Percentiles rank a stretch among this genome's conserved stretches.
Evolutionary conservation across 1,140 invertebrate species (phyloP).

Genomic region (Mamestra configurata): DNA sequence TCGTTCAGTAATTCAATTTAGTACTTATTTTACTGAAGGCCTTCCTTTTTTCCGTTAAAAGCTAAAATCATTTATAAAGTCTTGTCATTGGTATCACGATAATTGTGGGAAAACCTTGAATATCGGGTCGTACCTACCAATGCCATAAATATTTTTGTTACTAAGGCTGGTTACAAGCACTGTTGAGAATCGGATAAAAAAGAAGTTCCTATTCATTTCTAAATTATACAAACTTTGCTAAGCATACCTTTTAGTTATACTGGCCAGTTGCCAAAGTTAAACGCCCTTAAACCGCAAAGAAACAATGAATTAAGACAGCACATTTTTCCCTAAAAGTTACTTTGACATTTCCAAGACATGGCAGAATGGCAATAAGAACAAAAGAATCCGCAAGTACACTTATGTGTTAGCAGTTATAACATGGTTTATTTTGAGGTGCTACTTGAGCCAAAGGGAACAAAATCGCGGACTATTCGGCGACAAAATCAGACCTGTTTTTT

Average conservation of each 20-base stretch:
- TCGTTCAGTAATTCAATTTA: background rate
- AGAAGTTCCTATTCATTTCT: too few species aligned
- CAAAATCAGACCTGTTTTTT: background rate
- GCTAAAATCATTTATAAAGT: constrained; percentile 10
- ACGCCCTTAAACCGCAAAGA: background rate
- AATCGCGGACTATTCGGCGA: background rate
- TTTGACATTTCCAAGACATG: background rate
- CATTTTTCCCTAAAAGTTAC: background rate
- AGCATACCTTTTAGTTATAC: background rate
- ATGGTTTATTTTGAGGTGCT: background rate
- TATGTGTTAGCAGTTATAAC: background rate
- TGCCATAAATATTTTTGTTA: background rate
- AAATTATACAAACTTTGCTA: too few species aligned
- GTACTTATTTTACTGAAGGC: background rate
- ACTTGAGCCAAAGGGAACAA: background rate
- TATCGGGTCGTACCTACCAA: background rate
- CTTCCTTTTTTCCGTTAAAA: constrained; percentile 12
- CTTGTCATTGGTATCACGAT: constrained; percentile 10
- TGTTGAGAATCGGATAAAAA: background rate
- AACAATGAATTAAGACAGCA: background rate
- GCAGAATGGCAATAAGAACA: background rate
- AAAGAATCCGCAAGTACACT: background rate
- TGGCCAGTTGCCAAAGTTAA: background rate
- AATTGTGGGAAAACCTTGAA: background rate
- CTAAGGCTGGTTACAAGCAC: background rate